A percentile compares a stretch with the other conserved stretches of the same genome.
Conservation (phyloP, 2,797 vertebrate species). For the Iguana delicatissima region DNA sequence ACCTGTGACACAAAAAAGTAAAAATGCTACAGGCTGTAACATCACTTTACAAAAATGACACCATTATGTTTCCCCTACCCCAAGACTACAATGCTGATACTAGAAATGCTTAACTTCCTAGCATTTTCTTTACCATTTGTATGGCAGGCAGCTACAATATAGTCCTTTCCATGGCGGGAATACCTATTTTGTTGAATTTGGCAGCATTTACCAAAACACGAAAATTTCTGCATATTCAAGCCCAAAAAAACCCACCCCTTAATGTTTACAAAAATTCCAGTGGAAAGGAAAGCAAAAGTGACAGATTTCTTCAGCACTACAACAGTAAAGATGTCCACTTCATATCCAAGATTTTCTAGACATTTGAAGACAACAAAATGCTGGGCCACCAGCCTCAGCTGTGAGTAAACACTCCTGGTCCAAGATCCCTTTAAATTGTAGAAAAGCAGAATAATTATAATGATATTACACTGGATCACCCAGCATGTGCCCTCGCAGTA, state of each 20-base stretch:
- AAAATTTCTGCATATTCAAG: not conserved
- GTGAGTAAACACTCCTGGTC: too few species aligned
- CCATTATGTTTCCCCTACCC: too few species aligned
- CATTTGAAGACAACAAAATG: not conserved
- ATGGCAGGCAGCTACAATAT: not conserved
- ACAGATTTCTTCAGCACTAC: too few species aligned
- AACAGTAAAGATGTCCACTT: not conserved
- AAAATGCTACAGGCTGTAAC: too few species aligned
- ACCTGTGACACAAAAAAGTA: too few species aligned
- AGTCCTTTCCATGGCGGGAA: not conserved
- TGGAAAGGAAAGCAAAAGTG: too few species aligned
- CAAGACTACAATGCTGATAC: too few species aligned
- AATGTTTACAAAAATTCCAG: not conserved
- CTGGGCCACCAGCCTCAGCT: not conserved
- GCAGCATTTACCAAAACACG: not conserved
- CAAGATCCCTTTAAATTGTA: too few species aligned
- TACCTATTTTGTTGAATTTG: not conserved
- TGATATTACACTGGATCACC: too few species aligned
- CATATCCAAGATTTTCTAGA: not conserved
- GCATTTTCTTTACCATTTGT: not conserved
- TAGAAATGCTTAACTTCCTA: not conserved
- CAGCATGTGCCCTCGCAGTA: too few species aligned
- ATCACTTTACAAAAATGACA: too few species aligned
- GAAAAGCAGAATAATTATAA: too few species aligned
- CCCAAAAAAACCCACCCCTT: not conserved